These are phyloP conservation scores for Cantharis flavilabris DNA, from an alignment of 2,888 invertebrate genomes.

Conservation along the genomic window DNA sequence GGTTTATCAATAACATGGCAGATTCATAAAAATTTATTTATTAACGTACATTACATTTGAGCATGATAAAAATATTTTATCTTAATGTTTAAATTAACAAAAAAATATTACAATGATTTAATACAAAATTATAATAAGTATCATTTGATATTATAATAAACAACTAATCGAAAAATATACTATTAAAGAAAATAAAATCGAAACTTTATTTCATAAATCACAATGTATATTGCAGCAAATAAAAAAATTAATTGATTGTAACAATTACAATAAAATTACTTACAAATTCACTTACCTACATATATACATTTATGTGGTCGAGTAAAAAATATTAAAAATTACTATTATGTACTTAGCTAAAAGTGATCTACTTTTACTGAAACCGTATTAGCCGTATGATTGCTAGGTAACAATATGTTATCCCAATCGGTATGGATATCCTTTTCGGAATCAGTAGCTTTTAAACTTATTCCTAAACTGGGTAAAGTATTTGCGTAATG, in stretches of 20 bases:
- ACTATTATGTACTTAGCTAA: constrained; percentile 50
- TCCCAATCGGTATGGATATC: constrained; percentile 86
- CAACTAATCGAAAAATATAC: not conserved
- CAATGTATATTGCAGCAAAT: not conserved
- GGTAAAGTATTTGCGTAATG: constrained; percentile 81
- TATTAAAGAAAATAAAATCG: not conserved
- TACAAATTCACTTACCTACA: not conserved
- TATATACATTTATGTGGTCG: not conserved
- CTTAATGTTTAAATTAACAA: not conserved
- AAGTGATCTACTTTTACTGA: constrained; percentile 93
- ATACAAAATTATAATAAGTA: not conserved
- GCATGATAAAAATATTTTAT: not conserved
- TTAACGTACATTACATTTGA: not conserved
- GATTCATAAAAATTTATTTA: not conserved
- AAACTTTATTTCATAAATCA: not conserved
- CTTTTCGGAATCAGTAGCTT: constrained; percentile 81
- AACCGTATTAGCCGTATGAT: constrained; percentile 83
- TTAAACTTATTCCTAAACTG: constrained; percentile 75
- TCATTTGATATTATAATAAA: not conserved
- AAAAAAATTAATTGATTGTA: not conserved
- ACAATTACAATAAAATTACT: not conserved
- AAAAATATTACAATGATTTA: not conserved
- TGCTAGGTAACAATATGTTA: constrained; percentile 81
- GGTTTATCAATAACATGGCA: not conserved
- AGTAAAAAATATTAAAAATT: not conserved